Base-by-base conservation (phyloP, 2,797 vertebrate species). In the Decapterus maruadsi region DNA sequence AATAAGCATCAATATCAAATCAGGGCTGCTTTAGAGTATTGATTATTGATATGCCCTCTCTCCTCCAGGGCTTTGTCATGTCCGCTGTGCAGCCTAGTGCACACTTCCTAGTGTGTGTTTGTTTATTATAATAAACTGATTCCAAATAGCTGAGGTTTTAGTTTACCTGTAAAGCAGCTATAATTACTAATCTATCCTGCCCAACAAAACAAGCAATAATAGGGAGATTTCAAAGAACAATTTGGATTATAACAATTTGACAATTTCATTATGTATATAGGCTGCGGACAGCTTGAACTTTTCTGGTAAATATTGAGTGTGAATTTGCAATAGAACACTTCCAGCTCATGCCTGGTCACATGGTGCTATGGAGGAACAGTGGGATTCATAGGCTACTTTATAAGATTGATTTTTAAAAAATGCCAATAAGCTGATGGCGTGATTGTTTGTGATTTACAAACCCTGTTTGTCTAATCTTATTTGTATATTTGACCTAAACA, bases 221-320 rank as follows among this genome's bases (percentile, higher is more conserved):
- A 34, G 31, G 31, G 10, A 53, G n/a, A 20, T n/a, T 65, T 65
- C 60, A 64, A 46, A 45, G 16, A 46, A 31, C 16, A 62, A 45
- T 31, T 46, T 31, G 6, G 10, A 63, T 63, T 34, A 36, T 36
- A 36, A 36, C 34, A 36, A 36, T 34, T 50, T 63, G 22, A 43
- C 38, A 62, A 17, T 9, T 62, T 46, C 2, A 62, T 31, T 34
- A 48, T 71, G 82, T 77, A 80, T 80, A 82, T 57, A 83, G 26
- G 75, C 51, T 78, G 48, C 50, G 43, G 75, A 81, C 65, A 17
- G 68, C 16, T 67, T 57, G 36, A 43, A 38, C 19, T 4, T 61
- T 42, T 66, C n/a, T 71, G 56, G 79, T 71, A 48, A 58, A 76
- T 79, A 38, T 20, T 67, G 26, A 11, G 29, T 60, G 22, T 62